Conservation (phyloP, 2,888 invertebrate genomes). For the Neoscelio sp. region DNA sequence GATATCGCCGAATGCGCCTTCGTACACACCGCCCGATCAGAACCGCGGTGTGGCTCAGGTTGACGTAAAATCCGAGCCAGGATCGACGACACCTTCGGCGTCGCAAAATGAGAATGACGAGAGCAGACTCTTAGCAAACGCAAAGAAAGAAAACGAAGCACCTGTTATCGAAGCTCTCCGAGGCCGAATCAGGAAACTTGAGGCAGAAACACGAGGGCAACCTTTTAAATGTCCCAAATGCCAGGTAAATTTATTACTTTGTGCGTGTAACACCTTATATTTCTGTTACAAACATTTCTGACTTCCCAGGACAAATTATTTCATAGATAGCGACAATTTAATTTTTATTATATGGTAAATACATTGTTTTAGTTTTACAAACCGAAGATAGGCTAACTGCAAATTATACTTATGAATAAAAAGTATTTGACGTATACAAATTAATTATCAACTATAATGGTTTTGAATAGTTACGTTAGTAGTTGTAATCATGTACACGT, state of each 20-base stretch:
- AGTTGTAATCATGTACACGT: constrained; percentile 29
- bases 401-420: too few relatives aligned
- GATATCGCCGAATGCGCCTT: constrained; percentile 80
- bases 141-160: constrained; percentile 75
- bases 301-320: not conserved
- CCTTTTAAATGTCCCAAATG: constrained; percentile 95
- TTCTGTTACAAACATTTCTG: not conserved
- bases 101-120: constrained; percentile 75
- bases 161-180: constrained; percentile 90
- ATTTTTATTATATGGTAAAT: too few relatives aligned
- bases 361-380: too few relatives aligned
- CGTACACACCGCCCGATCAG: constrained; percentile 76
- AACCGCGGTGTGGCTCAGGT: constrained; percentile 75
- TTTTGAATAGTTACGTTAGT: constrained; percentile 46
- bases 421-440: too few relatives aligned
- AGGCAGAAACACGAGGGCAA: constrained; percentile 85
- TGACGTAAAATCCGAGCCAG: constrained; percentile 81
- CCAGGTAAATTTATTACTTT: constrained; percentile 84
- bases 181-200: constrained; percentile 90
- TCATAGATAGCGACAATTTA: too few relatives aligned
- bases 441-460: constrained; percentile 21
- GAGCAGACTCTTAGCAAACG: constrained; percentile 69
- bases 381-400: too few relatives aligned
- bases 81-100: constrained; percentile 76
- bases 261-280: too few relatives aligned